phyloP scores from a whole-genome alignment of 2,113 vertebrate genomes.

The Zootoca vivipara region DNA sequence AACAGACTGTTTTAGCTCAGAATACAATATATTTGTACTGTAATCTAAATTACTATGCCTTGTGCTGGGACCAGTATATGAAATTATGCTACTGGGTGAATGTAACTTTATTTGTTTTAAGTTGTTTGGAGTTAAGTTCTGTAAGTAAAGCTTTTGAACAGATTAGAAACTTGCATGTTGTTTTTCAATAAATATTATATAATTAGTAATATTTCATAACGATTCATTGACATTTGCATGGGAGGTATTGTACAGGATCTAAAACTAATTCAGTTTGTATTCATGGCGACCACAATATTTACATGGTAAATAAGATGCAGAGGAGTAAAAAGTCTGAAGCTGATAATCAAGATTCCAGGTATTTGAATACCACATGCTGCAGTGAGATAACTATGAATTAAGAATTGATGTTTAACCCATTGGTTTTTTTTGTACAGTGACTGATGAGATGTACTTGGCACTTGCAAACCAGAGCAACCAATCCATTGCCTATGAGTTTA shows the following conservation, averaged over 20 bases:
- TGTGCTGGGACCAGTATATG: too few species aligned
- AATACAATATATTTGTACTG: too few species aligned
- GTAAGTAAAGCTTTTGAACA: background rate
- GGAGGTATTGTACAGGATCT: background rate
- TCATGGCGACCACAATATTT: too few species aligned
- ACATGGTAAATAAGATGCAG: background rate
- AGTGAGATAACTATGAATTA: background rate
- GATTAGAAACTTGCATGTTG: background rate
- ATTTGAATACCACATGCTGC: background rate
- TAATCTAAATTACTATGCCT: too few species aligned
- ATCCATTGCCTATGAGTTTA: constrained; percentile 8
- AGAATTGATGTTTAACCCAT: background rate
- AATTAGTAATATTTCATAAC: background rate
- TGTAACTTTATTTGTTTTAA: too few species aligned
- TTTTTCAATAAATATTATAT: background rate
- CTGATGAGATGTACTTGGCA: constrained; percentile 6
- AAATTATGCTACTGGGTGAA: too few species aligned
- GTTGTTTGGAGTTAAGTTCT: too few species aligned
- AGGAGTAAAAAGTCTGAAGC: background rate
- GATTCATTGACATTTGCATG: too few species aligned
- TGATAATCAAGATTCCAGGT: background rate
- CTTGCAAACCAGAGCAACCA: constrained; percentile 30
- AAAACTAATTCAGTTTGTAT: background rate
- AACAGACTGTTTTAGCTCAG: too few species aligned
- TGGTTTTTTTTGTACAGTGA: background rate